Evolutionary conservation across 1,140 invertebrate genomes (phyloP), one percentile per base, ranked within the genome.

Genomic region (Chionoecetes opilio): DNA sequence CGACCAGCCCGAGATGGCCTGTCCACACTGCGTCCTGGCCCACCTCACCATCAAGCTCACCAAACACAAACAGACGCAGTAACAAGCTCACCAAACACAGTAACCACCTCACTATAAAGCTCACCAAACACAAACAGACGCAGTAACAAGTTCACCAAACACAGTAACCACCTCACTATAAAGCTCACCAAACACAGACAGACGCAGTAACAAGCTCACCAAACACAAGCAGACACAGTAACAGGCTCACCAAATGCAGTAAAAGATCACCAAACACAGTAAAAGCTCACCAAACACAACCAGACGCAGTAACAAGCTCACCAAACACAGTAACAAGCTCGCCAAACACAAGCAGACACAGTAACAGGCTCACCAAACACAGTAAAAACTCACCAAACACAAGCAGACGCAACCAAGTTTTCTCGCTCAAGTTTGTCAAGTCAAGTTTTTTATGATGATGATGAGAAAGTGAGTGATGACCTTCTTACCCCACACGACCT

Each of bases 221-320:
- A 96, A 96, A 87, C 95, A 96, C 92, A 95, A 95, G 82, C 95
- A 95, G 91, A 34, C 93, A 35, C 46, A 93, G 38, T 93, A 93
- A 46, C 31, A 96, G 94, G 75, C 95, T 96, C 29, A 96, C 95
- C 14, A 96, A 96, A 34, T 90, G 29, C 46, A 93, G 38, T 93
- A 93, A 46, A n/a, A n/a, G n/a, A n/a, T n/a, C n/a, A n/a, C n/a
- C n/a, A n/a, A n/a, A n/a, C n/a, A n/a, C n/a, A n/a, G n/a, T n/a
- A n/a, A n/a, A 96, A 96, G 75, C 95, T 96, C 29, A 96, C 95
- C 14, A 96, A 96, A 87, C 95, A 96, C 92, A 95, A 95, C 41
- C 95, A 95, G 91, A 34, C 93, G 29, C 46, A 93, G 38, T 93
- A 93, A 46, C n/a, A n/a, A n/a, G n/a, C 95, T 96, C 46, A 94